Conservation (phyloP, 2,113 vertebrate genomes). For the Indri indri region DNA sequence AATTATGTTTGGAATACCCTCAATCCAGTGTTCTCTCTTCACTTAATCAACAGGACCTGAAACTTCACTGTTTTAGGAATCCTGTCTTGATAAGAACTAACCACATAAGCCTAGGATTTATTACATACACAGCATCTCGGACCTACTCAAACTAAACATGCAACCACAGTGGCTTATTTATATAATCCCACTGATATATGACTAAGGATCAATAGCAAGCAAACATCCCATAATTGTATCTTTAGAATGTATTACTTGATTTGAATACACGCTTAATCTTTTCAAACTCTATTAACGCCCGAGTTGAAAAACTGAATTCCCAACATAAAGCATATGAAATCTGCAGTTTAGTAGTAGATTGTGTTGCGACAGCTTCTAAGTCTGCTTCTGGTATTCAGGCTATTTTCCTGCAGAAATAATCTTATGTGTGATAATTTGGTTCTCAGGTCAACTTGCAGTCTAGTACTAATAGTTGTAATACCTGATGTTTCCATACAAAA, state of each 20-base stretch:
- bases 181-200: background rate
- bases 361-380: background rate
- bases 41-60: background rate
- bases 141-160: background rate
- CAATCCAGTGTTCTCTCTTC: background rate
- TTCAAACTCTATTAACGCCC: constrained; percentile 3
- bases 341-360: background rate
- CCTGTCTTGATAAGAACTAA: constrained; percentile 29
- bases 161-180: background rate
- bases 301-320: constrained; percentile 1
- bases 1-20: background rate
- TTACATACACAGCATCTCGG: background rate
- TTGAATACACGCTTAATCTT: background rate
- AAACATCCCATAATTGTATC: background rate
- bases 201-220: background rate
- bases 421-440: background rate
- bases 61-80: constrained; percentile 22
- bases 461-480: background rate
- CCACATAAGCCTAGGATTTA: background rate
- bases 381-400: background rate
- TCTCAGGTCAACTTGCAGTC: background rate
- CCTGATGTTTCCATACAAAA: background rate
- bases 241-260: background rate
- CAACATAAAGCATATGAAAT: background rate
- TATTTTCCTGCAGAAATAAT: constrained; percentile 18